phyloP scores from a whole-genome alignment of 2,797 vertebrate species.

The Merluccius polli region DNA sequence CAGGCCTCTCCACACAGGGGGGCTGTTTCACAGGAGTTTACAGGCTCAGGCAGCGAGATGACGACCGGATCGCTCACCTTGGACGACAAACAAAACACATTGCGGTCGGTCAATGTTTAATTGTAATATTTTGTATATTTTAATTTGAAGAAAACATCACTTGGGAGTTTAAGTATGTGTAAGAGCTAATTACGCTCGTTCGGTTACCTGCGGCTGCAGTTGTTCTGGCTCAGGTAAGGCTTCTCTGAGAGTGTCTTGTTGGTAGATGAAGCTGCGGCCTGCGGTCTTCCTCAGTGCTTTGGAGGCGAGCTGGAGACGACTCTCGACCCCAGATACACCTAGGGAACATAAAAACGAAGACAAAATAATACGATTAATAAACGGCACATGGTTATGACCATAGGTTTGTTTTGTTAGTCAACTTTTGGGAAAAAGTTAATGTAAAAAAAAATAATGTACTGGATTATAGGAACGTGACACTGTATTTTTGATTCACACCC shows the following conservation, averaged over 20 bases:
- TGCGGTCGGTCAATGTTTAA: neutral
- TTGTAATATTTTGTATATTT: neutral
- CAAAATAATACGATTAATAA: neutral
- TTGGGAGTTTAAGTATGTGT: neutral
- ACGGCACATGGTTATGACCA: neutral
- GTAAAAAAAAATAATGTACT: too few relatives aligned
- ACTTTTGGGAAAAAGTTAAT: too few relatives aligned
- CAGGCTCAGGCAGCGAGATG: slow-evolving; percentile 39
- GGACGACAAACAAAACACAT: slow-evolving; percentile 19
- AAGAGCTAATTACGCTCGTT: neutral
- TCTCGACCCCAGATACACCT: slow-evolving; percentile 55
- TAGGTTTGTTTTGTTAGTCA: neutral
- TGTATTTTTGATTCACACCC: neutral
- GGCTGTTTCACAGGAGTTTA: slow-evolving; percentile 53
- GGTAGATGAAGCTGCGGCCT: slow-evolving; percentile 35
- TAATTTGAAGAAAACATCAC: neutral
- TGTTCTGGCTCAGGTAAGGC: slow-evolving; percentile 22
- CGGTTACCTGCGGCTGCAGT: slow-evolving; percentile 41
- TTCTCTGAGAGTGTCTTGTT: slow-evolving; percentile 28
- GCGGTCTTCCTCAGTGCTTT: slow-evolving; percentile 41
- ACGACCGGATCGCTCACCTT: slow-evolving; percentile 40
- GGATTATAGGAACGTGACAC: too few relatives aligned
- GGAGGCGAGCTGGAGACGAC: slow-evolving; percentile 37
- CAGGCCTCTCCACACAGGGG: slow-evolving; percentile 65
- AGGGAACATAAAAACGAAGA: neutral